Evolutionary conservation across 2,113 vertebrate genomes (phyloP).

Genomic region (Podarcis raffonei): DNA sequence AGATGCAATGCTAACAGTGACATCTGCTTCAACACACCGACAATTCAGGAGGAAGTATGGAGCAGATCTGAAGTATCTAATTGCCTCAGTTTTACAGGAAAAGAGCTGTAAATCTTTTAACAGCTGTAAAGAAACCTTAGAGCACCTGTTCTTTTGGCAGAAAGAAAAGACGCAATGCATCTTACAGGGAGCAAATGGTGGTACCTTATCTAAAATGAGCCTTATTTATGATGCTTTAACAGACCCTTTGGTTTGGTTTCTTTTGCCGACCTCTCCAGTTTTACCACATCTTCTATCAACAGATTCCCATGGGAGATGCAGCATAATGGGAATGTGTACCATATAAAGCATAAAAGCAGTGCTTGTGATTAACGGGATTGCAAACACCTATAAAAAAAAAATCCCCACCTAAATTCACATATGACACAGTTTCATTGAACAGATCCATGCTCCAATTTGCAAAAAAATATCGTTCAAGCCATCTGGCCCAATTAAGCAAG

Average conservation of each 20-base stretch:
- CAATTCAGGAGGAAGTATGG: background rate
- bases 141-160: conserved; percentile 4
- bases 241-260: background rate
- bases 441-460: background rate
- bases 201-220: conserved; percentile 9
- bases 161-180: background rate
- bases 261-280: conserved; percentile 9
- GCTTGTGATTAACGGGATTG: background rate
- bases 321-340: background rate
- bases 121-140: conserved; percentile 16
- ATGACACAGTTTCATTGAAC: background rate
- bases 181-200: background rate
- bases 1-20: background rate
- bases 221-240: conserved; percentile 21
- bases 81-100: conserved; percentile 20
- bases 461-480: background rate
- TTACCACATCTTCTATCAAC: background rate
- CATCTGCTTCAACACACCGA: background rate
- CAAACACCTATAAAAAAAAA: background rate
- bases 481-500: background rate
- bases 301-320: background rate
- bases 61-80: background rate
- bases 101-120: background rate
- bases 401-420: background rate
- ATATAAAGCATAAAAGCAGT: background rate